Evolutionary conservation across 2,797 vertebrate genomes (phyloP), one percentile per base, ranked within the genome.

Genomic region (Anguilla anguilla): DNA sequence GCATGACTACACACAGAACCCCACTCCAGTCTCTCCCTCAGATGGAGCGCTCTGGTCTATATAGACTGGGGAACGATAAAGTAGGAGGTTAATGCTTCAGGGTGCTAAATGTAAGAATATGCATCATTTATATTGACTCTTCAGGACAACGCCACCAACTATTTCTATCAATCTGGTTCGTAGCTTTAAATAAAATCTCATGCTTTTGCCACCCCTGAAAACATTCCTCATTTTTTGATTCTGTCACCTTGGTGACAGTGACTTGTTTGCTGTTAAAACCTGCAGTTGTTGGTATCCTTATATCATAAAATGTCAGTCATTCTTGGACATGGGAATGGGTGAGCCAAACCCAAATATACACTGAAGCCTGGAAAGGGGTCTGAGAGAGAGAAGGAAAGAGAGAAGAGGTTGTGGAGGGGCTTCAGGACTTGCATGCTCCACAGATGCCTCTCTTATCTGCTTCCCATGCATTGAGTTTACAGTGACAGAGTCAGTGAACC

Each of bases 401-500:
- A 39, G 82, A n/a, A 9, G 43, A 11, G n/a, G 53, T 55, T 0
- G 10, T 53, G 82, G 49, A n/a, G 13, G 13, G 46, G 39, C 13
- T 35, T 61, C 39, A 15, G 57, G 59, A 51, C 74, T 61, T n/a
- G 43, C 57, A 22, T 49, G 46, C 79, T 64, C 72, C 69, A 84
- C 61, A 84, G 85, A 89, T 31, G 46, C 82, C 72, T 89, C 43
- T 88, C 86, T 92, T 92, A 93, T 92, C 92, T 90, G 86, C 9
- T 49, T 86, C 85, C 85, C 88, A 85, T 67, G 88, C 88, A 85
- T 85, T 51, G 74, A 91, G 92, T 92, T 92, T 92, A 91, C 89
- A 89, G 85, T 86, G 84, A 64, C 59, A 57, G 69, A 86, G 92
- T 92, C 92, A 92, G 85, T 91, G 90, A 92, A 91, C 91, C 83